Conservation (phyloP, 2,113 vertebrate genomes). For the Nicator chloris region DNA sequence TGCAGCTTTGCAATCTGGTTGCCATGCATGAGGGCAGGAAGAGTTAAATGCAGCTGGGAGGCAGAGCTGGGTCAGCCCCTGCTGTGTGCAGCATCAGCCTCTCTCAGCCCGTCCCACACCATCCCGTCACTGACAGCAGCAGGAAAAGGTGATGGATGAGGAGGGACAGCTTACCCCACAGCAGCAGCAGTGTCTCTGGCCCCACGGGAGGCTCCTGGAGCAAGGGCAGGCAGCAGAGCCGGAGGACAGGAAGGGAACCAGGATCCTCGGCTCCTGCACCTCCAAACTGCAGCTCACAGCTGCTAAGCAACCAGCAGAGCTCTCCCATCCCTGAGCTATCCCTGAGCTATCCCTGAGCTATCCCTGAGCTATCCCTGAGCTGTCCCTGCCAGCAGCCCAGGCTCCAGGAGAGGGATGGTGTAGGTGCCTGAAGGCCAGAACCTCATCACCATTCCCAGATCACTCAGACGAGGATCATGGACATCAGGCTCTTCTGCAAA, state of each 20-base stretch:
- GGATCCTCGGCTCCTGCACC: not conserved
- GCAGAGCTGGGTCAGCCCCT: not conserved
- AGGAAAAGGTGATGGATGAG: not conserved
- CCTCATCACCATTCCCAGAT: not conserved
- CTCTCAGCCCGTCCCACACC: not conserved
- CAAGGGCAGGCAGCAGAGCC: not conserved
- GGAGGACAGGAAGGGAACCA: accelerated
- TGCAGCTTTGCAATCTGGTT: not conserved
- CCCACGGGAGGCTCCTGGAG: not conserved
- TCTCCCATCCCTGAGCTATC: not conserved
- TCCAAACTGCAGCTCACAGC: not conserved
- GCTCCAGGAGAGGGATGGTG: not conserved
- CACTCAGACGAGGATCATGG: not conserved
- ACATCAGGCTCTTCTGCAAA: not conserved
- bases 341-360: not conserved
- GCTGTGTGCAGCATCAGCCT: not conserved
- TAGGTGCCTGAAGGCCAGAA: not conserved
- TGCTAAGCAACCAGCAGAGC: slow-evolving; percentile 44
- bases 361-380: not conserved
- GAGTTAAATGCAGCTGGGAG: not conserved
- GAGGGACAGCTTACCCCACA: not conserved
- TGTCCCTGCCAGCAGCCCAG: not conserved
- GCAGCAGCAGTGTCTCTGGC: not conserved
- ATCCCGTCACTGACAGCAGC: not conserved
- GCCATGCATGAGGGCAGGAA: accelerated